phyloP scores from a whole-genome alignment of 23 tunicate species.

The Ascidia mentula region DNA sequence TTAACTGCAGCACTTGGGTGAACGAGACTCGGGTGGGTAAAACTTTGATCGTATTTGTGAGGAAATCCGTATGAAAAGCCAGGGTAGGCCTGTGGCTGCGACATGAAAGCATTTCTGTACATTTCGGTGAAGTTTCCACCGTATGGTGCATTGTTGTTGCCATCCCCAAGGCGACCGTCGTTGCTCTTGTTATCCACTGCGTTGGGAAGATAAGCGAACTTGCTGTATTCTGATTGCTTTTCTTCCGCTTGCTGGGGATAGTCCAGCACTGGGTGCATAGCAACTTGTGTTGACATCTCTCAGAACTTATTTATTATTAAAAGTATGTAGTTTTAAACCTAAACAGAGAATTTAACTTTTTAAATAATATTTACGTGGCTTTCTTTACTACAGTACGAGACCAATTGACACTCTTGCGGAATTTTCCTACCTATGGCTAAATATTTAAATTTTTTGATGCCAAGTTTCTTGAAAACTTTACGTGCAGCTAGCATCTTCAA shows the following conservation, averaged over 20 bases:
- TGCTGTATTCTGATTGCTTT: background rate
- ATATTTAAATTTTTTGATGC: too few species aligned
- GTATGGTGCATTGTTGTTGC: constrained; percentile 2
- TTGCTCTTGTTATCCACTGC: background rate
- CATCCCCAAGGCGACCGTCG: background rate
- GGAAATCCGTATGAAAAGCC: background rate
- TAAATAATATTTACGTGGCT: too few species aligned
- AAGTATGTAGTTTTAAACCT: too few species aligned
- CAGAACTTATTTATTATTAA: too few species aligned
- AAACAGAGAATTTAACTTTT: too few species aligned
- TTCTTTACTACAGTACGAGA: too few species aligned
- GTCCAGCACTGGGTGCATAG: constrained; percentile 3
- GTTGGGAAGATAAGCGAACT: background rate
- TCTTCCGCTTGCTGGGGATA: background rate
- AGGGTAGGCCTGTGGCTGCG: background rate
- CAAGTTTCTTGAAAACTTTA: too few species aligned
- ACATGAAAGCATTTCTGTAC: background rate
- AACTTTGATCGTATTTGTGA: background rate
- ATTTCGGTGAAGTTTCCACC: background rate
- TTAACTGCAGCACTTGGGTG: background rate
- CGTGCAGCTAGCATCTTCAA: too few species aligned
- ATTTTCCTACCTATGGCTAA: too few species aligned
- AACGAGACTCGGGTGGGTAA: background rate
- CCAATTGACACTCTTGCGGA: too few species aligned
- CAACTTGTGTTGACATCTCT: background rate